These are phyloP conservation scores for Melangyna quadrimaculata DNA, from an alignment of 2,888 invertebrate genomes.

Conservation along the genomic window DNA sequence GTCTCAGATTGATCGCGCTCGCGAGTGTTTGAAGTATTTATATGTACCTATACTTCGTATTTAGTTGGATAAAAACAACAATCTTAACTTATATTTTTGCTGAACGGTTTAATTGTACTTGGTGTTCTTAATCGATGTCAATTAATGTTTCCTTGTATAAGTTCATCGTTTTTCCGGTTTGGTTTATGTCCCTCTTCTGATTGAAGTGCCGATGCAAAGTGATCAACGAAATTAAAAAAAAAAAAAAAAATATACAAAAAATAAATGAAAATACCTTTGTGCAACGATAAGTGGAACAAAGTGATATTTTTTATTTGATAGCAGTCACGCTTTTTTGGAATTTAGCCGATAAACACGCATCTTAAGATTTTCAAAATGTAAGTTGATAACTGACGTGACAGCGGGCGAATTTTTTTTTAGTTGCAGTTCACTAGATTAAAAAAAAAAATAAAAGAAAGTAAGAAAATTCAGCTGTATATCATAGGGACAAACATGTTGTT, in stretches of 20 bases:
- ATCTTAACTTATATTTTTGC: slow-evolving; percentile 7
- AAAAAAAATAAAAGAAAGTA: background rate
- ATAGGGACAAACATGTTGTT: slow-evolving; percentile 7
- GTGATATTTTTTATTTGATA: slow-evolving; percentile 45
- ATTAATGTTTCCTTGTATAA: slow-evolving; percentile 46
- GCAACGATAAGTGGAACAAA: slow-evolving; percentile 52
- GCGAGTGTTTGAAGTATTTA: slow-evolving; percentile 45
- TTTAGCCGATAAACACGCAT: slow-evolving; percentile 45
- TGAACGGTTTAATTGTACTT: slow-evolving; percentile 10
- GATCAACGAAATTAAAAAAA: slow-evolving; percentile 9
- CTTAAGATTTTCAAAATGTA: slow-evolving; percentile 53
- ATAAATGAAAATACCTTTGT: slow-evolving; percentile 31
- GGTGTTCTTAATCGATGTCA: slow-evolving; percentile 46
- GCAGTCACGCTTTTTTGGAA: slow-evolving; percentile 52
- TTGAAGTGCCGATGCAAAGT: slow-evolving; percentile 8
- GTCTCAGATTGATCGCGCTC: slow-evolving; percentile 60
- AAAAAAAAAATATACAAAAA: background rate
- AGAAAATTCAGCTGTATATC: background rate
- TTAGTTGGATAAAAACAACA: background rate
- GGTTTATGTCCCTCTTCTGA: background rate
- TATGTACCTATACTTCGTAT: background rate
- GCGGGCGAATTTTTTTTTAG: slow-evolving; percentile 7
- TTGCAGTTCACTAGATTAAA: background rate
- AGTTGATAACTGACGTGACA: slow-evolving; percentile 39
- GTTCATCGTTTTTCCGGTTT: background rate